These are phyloP conservation scores for Romanogobio albipinnatus DNA, from an alignment of 2,113 vertebrate species.

Conservation along the genomic window DNA sequence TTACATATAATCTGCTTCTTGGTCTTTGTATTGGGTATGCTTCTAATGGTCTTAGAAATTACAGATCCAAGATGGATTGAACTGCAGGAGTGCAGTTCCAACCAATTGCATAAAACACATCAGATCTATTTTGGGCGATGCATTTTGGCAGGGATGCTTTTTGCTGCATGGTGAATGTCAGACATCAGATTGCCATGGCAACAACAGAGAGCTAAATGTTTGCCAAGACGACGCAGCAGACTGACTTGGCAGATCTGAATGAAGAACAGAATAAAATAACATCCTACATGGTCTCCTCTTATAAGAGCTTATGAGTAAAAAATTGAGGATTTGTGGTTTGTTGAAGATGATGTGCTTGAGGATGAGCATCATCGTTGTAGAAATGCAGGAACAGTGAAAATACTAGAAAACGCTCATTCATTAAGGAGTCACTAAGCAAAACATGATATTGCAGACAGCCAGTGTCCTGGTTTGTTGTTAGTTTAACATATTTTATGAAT, in stretches of 20 bases:
- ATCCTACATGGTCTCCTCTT: background rate
- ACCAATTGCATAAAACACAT: conserved; percentile 1
- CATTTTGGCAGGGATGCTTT: conserved; percentile 16
- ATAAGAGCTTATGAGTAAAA: background rate
- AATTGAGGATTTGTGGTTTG: background rate
- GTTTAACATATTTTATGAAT: background rate
- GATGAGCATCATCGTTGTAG: background rate
- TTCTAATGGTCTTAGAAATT: too few species aligned
- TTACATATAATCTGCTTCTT: background rate
- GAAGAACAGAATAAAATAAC: background rate
- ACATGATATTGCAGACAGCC: too few species aligned
- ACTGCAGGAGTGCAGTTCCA: background rate
- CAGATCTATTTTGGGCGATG: conserved; percentile 6
- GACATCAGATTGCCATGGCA: conserved; percentile 28
- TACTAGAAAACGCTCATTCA: too few species aligned
- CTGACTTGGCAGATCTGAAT: conserved; percentile 15
- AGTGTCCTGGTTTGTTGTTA: too few species aligned
- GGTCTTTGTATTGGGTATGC: background rate
- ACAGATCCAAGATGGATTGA: background rate
- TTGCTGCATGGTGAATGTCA: conserved; percentile 25
- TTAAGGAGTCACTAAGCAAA: too few species aligned
- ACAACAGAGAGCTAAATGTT: conserved; percentile 20
- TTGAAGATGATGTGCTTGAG: background rate
- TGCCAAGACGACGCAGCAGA: background rate
- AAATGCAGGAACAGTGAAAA: too few species aligned